Percentiles rank a stretch among this genome's conserved stretches.
Evolutionary conservation across 1,140 invertebrate species (phyloP).

Genomic region (Drusus annulatus): DNA sequence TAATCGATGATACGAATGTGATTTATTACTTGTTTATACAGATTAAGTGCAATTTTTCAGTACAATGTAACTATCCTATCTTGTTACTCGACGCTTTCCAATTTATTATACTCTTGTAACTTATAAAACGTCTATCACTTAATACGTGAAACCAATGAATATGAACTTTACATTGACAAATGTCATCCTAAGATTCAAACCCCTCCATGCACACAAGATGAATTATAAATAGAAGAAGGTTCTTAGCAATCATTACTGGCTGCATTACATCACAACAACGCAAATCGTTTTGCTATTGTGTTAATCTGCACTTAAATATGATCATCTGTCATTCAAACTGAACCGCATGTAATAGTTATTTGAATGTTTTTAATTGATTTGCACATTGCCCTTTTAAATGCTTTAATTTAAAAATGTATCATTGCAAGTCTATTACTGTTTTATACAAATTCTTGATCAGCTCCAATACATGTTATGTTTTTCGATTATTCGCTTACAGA

Average conservation of each 20-base stretch:
- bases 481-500: too few relatives aligned
- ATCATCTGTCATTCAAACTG: constrained; percentile 48
- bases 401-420: neutral
- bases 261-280: constrained; percentile 35
- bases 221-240: constrained; percentile 23
- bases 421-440: neutral
- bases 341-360: neutral
- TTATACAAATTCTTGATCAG: too few relatives aligned
- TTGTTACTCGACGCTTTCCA: neutral
- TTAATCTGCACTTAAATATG: constrained; percentile 10
- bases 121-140: neutral
- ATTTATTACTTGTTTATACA: constrained; percentile 16
- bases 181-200: constrained; percentile 34
- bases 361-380: neutral
- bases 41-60: neutral
- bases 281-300: too few relatives aligned
- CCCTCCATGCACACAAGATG: constrained; percentile 6
- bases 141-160: constrained; percentile 16
- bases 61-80: neutral
- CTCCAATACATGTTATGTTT: too few relatives aligned
- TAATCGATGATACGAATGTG: constrained; percentile 34
- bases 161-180: constrained; percentile 39
- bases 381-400: constrained; percentile 17
- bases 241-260: constrained; percentile 14
- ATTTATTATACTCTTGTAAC: neutral